Evolutionary conservation across 2,888 invertebrate species (phyloP).

Genomic region (Hybos culiciformis): DNA sequence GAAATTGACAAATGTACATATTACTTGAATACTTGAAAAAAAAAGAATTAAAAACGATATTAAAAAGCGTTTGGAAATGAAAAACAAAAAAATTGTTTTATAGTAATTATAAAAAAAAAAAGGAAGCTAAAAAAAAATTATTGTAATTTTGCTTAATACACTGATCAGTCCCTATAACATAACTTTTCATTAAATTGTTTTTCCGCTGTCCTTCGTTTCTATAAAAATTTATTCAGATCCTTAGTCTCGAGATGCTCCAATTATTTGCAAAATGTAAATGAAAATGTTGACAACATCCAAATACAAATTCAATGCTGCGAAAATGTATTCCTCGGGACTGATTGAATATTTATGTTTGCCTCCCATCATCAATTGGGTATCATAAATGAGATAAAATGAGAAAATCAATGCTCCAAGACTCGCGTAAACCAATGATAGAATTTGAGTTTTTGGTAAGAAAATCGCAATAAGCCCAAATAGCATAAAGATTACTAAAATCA

Average conservation of each 20-base stretch:
- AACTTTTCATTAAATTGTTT: neutral
- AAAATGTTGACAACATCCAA: constrained; percentile 84
- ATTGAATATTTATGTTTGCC: constrained; percentile 80
- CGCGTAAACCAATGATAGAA: constrained; percentile 63
- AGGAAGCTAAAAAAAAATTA: too few species aligned
- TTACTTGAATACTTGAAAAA: too few species aligned
- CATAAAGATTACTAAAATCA: constrained; percentile 57
- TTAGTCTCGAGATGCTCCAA: neutral
- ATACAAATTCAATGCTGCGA: constrained; percentile 81
- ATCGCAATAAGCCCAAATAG: constrained; percentile 64
- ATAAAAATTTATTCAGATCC: neutral
- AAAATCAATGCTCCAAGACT: constrained; percentile 77
- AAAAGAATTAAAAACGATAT: too few species aligned
- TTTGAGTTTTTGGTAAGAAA: constrained; percentile 41
- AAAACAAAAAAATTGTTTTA: too few species aligned
- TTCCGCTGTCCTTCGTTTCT: neutral
- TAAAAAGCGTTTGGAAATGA: too few species aligned
- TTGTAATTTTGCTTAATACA: too few species aligned
- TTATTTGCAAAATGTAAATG: constrained; percentile 55
- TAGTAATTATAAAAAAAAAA: too few species aligned
- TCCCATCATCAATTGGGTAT: constrained; percentile 84
- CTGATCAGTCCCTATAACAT: too few species aligned
- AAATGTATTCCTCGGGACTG: constrained; percentile 89
- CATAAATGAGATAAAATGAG: constrained; percentile 80
- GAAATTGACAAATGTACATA: too few species aligned